Evolutionary conservation across 1,140 invertebrate species (phyloP).

Genomic region (Hycleus phaleratus): DNA sequence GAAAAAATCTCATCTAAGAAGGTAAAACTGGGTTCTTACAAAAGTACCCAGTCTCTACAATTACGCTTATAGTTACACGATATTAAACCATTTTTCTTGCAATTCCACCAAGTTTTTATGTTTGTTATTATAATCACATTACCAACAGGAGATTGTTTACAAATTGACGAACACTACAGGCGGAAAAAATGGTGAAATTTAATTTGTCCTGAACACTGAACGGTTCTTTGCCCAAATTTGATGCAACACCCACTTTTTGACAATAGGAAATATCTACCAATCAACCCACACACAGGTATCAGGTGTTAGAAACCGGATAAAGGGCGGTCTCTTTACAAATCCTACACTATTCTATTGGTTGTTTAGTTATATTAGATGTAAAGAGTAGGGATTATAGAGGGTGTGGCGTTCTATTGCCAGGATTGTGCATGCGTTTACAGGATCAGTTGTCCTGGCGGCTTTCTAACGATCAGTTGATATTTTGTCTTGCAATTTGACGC

Average conservation of each 20-base stretch:
- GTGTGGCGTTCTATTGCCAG: slow-evolving; percentile 25
- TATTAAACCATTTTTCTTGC: slow-evolving; percentile 6
- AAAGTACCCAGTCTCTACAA: too few relatives aligned
- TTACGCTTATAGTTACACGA: slow-evolving; percentile 2
- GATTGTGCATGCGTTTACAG: slow-evolving; percentile 9
- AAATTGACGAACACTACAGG: too few relatives aligned
- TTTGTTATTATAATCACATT: slow-evolving; percentile 12
- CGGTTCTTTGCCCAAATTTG: neutral
- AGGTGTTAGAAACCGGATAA: slow-evolving; percentile 27
- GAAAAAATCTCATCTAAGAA: too few relatives aligned
- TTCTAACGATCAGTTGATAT: slow-evolving; percentile 20
- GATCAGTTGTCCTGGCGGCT: slow-evolving; percentile 24
- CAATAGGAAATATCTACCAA: slow-evolving; percentile 12
- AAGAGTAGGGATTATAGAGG: slow-evolving; percentile 19
- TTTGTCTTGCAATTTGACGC: neutral
- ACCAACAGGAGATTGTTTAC: too few relatives aligned
- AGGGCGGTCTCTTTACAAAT: slow-evolving; percentile 1
- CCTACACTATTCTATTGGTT: slow-evolving; percentile 22
- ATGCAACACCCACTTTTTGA: slow-evolving; percentile 6
- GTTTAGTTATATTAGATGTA: slow-evolving; percentile 14
- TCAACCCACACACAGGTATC: slow-evolving; percentile 13
- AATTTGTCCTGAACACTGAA: too few relatives aligned
- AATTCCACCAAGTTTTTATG: neutral
- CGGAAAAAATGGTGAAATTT: too few relatives aligned
- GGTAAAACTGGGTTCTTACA: too few relatives aligned